Base-by-base conservation (phyloP, 1,140 invertebrate species). In the Aphelinus certus region DNA sequence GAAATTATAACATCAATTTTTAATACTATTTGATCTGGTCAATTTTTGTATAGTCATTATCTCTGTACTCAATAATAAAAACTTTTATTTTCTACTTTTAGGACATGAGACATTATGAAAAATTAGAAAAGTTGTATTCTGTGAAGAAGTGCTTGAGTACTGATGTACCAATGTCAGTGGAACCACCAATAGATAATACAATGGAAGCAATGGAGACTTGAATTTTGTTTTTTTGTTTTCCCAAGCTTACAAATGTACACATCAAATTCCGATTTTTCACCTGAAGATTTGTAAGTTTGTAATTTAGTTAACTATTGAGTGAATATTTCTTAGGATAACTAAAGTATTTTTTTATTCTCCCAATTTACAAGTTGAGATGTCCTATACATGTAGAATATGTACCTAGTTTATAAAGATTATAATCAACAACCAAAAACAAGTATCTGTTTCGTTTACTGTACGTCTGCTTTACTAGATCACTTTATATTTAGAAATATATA, bases 41-140 rank as follows among this genome's bases (percentile, higher is more conserved):
- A 53, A 53, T 9, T 4, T 53, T 53, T 53, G 51, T 53, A 6
- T 53, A 53, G 26, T 26, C 26, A 26, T 26, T 26, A 26, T 26
- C 26, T 26, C 26, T 26, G 26, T 26, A 26, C 26, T 26, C 0
- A 26, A 26, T 26, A 26, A 26, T 26, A 26, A 26, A 26, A 26
- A 5, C 3, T 55, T 66, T 74, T 67, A 68, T 60, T 71, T 47
- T 75, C 75, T 61, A 63, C 49, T 77, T 80, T 76, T 7, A 89
- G 88, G 89, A 89, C 73, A 83, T 84, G 7, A 83, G 85, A 76
- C 90, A 92, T 82, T 92, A 92, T 78, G 90, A 91, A 74, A 90
- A 90, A 75, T 78, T 92, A 55, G 84, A 88, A 77, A 82, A 88
- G 68, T 86, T 89, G 51, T 92, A 91, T 84, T 87, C 88, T 1